Evolutionary conservation across 1,140 invertebrate genomes (phyloP), one percentile per base, ranked within the genome.

Genomic region (Pteromalus puparum): DNA sequence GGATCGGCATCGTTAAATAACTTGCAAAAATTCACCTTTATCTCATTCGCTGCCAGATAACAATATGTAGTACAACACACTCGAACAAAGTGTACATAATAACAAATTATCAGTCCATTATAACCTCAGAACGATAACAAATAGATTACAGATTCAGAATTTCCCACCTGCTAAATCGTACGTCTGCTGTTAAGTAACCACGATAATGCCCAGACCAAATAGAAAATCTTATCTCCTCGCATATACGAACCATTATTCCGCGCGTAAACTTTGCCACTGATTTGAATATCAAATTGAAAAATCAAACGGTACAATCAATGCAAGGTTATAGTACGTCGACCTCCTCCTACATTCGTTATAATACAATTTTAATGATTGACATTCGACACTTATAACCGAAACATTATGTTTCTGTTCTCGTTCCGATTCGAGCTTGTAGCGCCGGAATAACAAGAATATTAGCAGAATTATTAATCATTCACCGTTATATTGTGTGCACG

Each of bases 391-490:
- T n/a, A 21, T 6, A 21, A 7, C 2, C 18, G 18, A 21, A 61
- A 61, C 21, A 34, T 34, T 5, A 6, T n/a, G 18, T 9, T 61
- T 61, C 53, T n/a, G 53, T 6, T 18, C 18, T 21, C 53, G 6
- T 5, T 61, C 6, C 3, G 6, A 61, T n/a, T n/a, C 18, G 6
- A 61, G 18, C 18, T 18, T 61, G 53, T 61, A n/a, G 18, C 53
- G 18, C 21, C 1, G 7, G 53, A 61, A 61, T 61, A 24, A 48
- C 74, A n/a, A 76, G 21, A 18, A 76, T 15, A n/a, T 30, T 53
- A 2, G 26, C 48, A 30, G 75, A 77, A 77, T 65, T 77, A 77
- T 77, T 65, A 77, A 77, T 77, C 28, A 77, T 42, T 5, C 65
- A 53, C 46, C 34, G 48, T 68, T 24, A 42, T 79, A 42, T 79